Evolutionary conservation across 2,888 invertebrate genomes (phyloP).

Genomic region (Toxonevra muliebris): DNA sequence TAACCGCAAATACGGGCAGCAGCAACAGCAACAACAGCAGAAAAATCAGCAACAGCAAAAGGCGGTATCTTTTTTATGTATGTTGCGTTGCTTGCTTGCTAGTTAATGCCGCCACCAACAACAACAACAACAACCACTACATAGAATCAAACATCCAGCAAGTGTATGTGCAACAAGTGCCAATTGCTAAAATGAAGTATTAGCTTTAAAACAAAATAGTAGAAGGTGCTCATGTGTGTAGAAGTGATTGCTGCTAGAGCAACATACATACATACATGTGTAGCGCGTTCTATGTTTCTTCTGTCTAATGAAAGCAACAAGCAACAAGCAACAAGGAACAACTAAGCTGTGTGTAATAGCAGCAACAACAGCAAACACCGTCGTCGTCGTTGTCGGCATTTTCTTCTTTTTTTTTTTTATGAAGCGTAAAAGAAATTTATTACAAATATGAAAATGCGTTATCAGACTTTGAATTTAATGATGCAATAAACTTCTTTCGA

Average conservation of each 20-base stretch:
- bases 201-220: not conserved
- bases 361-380: not conserved
- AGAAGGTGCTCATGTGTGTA: conserved; percentile 21
- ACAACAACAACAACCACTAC: not conserved
- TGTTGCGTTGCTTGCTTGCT: not conserved
- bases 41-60: not conserved
- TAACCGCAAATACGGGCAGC: conserved; percentile 20
- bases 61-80: not conserved
- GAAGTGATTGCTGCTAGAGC: too few species aligned
- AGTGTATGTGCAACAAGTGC: not conserved
- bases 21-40: conserved; percentile 18
- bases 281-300: not conserved
- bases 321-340: not conserved
- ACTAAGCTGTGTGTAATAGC: not conserved
- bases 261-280: not conserved
- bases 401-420: not conserved
- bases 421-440: conserved; percentile 23
- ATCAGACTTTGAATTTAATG: conserved; percentile 12
- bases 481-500: conserved; percentile 14
- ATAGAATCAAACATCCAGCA: not conserved
- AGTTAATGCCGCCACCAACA: conserved; percentile 10
- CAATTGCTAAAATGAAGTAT: not conserved
- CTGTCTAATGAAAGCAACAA: not conserved
- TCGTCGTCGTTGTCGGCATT: not conserved
- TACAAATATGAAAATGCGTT: not conserved